These are phyloP conservation scores for Microtus ochrogaster DNA, from an alignment of 2,113 vertebrate species.

Conservation along the genomic window DNA sequence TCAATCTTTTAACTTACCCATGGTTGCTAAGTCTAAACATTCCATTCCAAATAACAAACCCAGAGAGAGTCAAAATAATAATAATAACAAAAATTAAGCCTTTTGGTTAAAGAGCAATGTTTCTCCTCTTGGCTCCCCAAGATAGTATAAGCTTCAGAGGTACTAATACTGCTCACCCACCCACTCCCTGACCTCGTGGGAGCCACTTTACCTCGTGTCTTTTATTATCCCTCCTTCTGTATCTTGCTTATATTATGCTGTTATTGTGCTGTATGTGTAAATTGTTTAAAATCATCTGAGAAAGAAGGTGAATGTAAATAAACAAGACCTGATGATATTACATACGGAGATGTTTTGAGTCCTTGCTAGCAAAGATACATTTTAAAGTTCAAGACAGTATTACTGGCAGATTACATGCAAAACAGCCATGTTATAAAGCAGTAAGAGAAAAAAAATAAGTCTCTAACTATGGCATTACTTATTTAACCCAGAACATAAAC, in stretches of 20 bases:
- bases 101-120: neutral
- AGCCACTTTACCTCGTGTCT: neutral
- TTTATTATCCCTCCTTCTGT: neutral
- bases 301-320: constrained; percentile 58
- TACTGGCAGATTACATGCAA: constrained; percentile 25
- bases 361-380: constrained; percentile 24
- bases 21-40: neutral
- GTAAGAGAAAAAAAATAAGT: neutral
- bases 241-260: constrained; percentile 12
- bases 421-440: neutral
- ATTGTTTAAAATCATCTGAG: constrained; percentile 54
- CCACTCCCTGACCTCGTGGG: fast-evolving
- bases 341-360: constrained; percentile 33
- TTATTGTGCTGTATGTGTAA: constrained; percentile 27
- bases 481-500: constrained; percentile 35
- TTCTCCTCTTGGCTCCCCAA: neutral
- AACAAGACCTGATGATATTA: constrained; percentile 54
- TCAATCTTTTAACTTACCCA: neutral
- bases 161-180: too few species aligned
- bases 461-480: neutral
- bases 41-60: neutral
- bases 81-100: neutral
- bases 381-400: constrained; percentile 65
- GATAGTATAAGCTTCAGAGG: neutral
- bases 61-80: neutral